Evolutionary conservation across 1,140 invertebrate genomes (phyloP), one percentile per base, ranked within the genome.

Genomic region (Rhagoletis pomonella): DNA sequence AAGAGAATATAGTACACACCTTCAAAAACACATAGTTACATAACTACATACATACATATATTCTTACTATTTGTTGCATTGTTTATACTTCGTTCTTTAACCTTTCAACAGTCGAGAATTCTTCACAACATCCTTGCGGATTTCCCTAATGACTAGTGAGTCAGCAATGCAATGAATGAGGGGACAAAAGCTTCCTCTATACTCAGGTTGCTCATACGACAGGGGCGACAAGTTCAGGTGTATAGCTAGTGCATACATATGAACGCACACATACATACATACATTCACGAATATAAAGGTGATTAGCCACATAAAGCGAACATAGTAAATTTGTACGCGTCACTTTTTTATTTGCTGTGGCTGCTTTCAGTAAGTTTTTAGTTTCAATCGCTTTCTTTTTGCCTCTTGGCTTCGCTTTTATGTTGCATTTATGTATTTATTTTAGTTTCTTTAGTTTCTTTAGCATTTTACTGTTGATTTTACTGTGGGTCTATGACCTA

Each of bases 51-150:
- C 29, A 29, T 29, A 29, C 29, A 29, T 29, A 9, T 64, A 5
- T 64, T n/a, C 3, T 17, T 64, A 17, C 4, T n/a, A 17, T 64
- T 64, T 17, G 4, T 64, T 64, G 14, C 4, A 10, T 50, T 17
- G 42, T 50, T 47, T 47, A 73, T 73, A 6, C 69, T 73, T 42
- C 69, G 42, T 14, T 5, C 14, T 47, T 44, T 47, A 2, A 81
- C 73, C n/a, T 55, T 29, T 81, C 73, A 50, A 17, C 14, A 4
- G 67, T 47, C 67, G 42, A 73, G 39, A 73, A 73, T 47, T 73
- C 50, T 19, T 55, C 17, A 81, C 9, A 9, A 55, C 47, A 81
- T 81, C 73, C 44, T 81, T 3, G n/a, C 73, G 73, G 73, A 81
- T 81, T 81, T 81, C 73, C 73, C 47, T 58, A 81, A 81, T 50